Percentiles rank a stretch among this genome's conserved stretches.
Evolutionary conservation across 1,140 invertebrate genomes (phyloP).

Genomic region (Drosophila tristis): DNA sequence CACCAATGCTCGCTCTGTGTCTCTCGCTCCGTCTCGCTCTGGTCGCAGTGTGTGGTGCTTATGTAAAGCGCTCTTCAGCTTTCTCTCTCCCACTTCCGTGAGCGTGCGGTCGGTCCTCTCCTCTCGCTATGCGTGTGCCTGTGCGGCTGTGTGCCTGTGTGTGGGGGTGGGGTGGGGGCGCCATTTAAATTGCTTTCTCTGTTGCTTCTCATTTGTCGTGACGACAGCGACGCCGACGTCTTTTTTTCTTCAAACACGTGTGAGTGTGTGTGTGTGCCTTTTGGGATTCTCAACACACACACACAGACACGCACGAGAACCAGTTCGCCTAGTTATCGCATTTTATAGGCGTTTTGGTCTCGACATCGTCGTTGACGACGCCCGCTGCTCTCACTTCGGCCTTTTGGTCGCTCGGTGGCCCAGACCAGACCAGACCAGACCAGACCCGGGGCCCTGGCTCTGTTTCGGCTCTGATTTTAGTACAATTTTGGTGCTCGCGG

Average conservation of each 20-base stretch:
- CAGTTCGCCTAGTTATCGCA: constrained; percentile 69
- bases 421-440: too few species aligned
- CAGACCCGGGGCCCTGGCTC: too few species aligned
- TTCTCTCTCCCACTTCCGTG: constrained; percentile 27
- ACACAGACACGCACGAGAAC: constrained; percentile 51
- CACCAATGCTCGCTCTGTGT: constrained; percentile 33
- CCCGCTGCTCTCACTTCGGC: constrained; percentile 43
- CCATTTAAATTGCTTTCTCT: constrained; percentile 70
- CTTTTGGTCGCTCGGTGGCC: constrained; percentile 53
- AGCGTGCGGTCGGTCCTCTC: constrained; percentile 1
- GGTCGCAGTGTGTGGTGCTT: constrained; percentile 53
- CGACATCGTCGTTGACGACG: constrained; percentile 26
- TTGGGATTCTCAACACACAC: constrained; percentile 17
- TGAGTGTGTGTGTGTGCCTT: not conserved
- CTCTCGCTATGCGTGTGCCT: constrained; percentile 7
- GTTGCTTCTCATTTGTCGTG: constrained; percentile 72
- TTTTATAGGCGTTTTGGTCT: constrained; percentile 56
- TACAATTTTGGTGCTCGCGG: constrained; percentile 79
- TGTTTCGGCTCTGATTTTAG: constrained; percentile 71
- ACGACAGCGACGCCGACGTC: constrained; percentile 10
- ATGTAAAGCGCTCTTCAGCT: constrained; percentile 30
- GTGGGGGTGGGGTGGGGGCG: constrained; percentile 72
- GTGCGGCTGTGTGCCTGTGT: constrained; percentile 5
- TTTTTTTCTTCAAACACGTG: constrained; percentile 4
- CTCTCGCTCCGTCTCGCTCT: constrained; percentile 41